phyloP scores from a whole-genome alignment of 2,888 invertebrate genomes.

The Acleris holmiana region DNA sequence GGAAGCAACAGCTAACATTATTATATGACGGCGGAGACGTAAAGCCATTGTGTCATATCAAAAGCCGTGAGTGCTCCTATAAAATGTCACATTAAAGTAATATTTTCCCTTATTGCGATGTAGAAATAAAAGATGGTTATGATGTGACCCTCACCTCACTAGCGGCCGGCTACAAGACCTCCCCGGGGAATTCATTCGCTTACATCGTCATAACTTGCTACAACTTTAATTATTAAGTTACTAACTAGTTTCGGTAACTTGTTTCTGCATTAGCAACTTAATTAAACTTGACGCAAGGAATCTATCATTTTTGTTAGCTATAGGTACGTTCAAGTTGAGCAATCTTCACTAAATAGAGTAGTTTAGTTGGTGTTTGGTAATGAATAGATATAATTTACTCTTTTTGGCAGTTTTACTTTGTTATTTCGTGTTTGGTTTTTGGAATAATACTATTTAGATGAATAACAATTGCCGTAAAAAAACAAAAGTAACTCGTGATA shows the following conservation, averaged over 20 bases:
- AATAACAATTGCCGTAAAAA: no score
- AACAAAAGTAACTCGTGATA: no score
- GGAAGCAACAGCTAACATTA: background rate
- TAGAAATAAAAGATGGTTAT: slow-evolving; percentile 18
- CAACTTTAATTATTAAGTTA: slow-evolving; percentile 69
- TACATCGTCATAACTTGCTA: slow-evolving; percentile 59
- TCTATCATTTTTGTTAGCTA: slow-evolving; percentile 42
- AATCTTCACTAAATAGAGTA: background rate
- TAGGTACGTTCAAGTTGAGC: slow-evolving; percentile 16
- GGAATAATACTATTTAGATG: no score
- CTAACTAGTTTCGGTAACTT: slow-evolving; percentile 73
- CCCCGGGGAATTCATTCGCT: slow-evolving; percentile 45
- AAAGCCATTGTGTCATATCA: slow-evolving; percentile 1
- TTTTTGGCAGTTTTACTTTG: no score
- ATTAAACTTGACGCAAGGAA: slow-evolving; percentile 62
- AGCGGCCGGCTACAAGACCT: slow-evolving; percentile 31
- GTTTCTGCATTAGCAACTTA: slow-evolving; percentile 65
- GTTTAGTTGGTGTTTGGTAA: no score
- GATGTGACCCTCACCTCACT: slow-evolving; percentile 11
- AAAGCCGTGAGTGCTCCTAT: slow-evolving; percentile 5
- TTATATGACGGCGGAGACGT: background rate
- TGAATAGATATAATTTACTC: no score
- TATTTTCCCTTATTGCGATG: background rate
- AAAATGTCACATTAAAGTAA: slow-evolving; percentile 18
- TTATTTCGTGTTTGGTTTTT: no score